Conservation (phyloP, 2,888 invertebrate genomes). For the Netelia fuscicornis region DNA sequence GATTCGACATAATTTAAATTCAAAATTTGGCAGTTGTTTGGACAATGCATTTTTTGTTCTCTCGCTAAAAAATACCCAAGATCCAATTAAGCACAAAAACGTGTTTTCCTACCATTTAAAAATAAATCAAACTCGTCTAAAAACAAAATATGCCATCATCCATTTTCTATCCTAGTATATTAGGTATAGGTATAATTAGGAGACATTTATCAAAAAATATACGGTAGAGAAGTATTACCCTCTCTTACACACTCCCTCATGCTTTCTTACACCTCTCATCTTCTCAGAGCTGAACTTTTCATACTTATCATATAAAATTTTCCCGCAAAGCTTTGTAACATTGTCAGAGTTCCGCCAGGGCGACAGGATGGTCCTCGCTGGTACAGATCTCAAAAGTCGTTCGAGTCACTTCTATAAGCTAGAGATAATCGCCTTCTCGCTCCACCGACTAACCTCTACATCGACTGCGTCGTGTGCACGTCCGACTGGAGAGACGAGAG, state of each 20-base stretch:
- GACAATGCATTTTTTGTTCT: neutral
- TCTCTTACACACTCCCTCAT: neutral
- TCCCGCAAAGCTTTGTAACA: constrained; percentile 7
- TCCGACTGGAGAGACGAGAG: constrained; percentile 42
- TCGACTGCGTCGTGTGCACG: constrained; percentile 45
- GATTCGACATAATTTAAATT: constrained; percentile 12
- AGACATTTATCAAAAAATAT: too few species aligned
- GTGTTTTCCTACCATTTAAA: neutral
- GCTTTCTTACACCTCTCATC: constrained; percentile 1
- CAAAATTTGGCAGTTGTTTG: constrained; percentile 2
- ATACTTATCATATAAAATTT: constrained; percentile 33
- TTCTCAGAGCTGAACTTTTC: constrained; percentile 27
- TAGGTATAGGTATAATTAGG: too few species aligned
- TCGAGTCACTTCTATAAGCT: constrained; percentile 66
- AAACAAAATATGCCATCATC: neutral
- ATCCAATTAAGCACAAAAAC: constrained; percentile 20
- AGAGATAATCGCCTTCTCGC: constrained; percentile 67
- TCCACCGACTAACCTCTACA: constrained; percentile 41
- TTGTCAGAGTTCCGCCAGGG: constrained; percentile 14
- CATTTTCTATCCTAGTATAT: too few species aligned
- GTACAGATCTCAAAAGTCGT: constrained; percentile 62
- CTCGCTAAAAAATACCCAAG: neutral
- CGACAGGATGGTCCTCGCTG: neutral
- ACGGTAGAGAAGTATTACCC: too few species aligned
- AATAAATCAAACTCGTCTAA: neutral